phyloP scores from a whole-genome alignment of 2,888 invertebrate genomes.

The Drosophila paranaensis region DNA sequence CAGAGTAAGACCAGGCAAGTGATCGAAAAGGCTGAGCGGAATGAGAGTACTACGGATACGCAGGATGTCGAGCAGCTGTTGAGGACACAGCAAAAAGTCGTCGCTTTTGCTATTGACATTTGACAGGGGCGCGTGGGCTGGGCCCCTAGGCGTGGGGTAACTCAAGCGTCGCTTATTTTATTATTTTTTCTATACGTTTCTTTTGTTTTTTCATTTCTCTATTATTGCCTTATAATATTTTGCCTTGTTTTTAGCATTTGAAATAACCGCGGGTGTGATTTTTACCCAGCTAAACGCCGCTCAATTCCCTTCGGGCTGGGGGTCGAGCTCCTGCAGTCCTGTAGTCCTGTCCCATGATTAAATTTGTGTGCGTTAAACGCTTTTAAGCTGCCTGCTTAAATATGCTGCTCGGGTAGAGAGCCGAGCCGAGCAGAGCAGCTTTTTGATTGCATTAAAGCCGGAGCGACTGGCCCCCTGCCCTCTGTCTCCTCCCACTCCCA shows the following conservation, averaged over 20 bases:
- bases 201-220: conserved; percentile 22
- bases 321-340: conserved; percentile 27
- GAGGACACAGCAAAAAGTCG: conserved; percentile 40
- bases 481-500: neutral
- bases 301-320: conserved; percentile 32
- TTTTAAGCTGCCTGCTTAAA: conserved; percentile 69
- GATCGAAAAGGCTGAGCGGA: conserved; percentile 38
- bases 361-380: conserved; percentile 69
- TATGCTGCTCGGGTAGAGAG: conserved; percentile 61
- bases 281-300: conserved; percentile 43
- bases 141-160: conserved; percentile 37
- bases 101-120: conserved; percentile 79
- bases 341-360: conserved; percentile 62
- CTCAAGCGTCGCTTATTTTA: conserved; percentile 23
- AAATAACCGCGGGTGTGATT: conserved; percentile 82
- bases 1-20: conserved; percentile 20
- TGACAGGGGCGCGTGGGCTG: conserved; percentile 69
- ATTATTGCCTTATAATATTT: conserved; percentile 69
- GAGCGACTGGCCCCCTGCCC: neutral
- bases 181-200: neutral
- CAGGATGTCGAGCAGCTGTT: conserved; percentile 60
- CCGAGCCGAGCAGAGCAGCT: conserved; percentile 8
- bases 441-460: conserved; percentile 66
- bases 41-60: neutral
- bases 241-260: conserved; percentile 73